Percentiles rank a stretch among this genome's conserved stretches.
These are phyloP conservation scores for Cathartes aura DNA, from an alignment of 2,113 vertebrate species.

Conservation along the genomic window DNA sequence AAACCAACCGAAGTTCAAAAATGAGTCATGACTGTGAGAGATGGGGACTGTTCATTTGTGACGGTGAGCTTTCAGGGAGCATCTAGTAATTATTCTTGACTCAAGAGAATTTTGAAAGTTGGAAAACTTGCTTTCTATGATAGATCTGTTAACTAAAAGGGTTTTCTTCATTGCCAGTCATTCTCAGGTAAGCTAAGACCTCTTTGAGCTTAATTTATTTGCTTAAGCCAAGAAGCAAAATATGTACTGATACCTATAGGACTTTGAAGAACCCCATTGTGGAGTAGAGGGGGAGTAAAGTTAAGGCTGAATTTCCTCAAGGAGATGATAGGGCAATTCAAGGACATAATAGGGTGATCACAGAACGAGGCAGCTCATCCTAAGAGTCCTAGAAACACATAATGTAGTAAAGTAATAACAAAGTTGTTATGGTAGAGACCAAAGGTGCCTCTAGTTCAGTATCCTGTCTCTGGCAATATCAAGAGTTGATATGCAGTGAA, in stretches of 20 bases:
- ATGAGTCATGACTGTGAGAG: neutral
- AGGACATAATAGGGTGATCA: neutral
- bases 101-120: constrained; percentile 25
- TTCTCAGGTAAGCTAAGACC: neutral
- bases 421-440: neutral
- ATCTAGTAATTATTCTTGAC: constrained; percentile 46
- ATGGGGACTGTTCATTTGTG: neutral
- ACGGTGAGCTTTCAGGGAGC: constrained; percentile 25
- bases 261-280: neutral
- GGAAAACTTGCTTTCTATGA: constrained; percentile 17
- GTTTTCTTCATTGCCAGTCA: neutral
- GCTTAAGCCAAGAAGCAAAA: neutral
- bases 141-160: constrained; percentile 28
- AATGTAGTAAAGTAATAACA: neutral
- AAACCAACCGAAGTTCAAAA: neutral
- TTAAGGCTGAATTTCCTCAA: neutral
- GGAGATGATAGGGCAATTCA: neutral
- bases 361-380: neutral
- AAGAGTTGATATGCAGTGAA: neutral
- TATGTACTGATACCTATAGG: neutral
- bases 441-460: neutral
- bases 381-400: neutral
- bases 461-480: neutral
- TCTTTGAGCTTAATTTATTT: neutral
- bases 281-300: neutral